These are phyloP conservation scores for Porites lutea DNA, from an alignment of 64 coral and sea anemone species.

Conservation along the genomic window DNA sequence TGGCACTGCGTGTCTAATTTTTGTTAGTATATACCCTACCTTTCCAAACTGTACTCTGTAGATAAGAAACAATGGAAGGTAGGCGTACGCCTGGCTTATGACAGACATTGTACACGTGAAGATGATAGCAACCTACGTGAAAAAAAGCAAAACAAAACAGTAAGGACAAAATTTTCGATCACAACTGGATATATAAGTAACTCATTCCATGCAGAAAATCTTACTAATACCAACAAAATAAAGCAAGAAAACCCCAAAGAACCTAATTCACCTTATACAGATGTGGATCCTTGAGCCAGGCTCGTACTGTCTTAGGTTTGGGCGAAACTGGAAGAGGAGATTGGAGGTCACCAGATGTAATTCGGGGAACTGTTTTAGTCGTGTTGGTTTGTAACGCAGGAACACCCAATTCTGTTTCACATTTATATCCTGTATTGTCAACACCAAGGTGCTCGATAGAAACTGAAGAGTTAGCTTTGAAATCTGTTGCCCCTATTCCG, in stretches of 20 bases:
- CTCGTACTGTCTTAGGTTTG: not conserved
- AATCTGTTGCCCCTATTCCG: no score
- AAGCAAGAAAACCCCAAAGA: no score
- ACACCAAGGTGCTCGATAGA: no score
- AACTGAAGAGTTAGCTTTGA: no score
- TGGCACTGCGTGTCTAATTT: no score
- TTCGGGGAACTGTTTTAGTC: no score
- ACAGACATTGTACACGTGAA: not conserved
- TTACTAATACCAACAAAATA: no score
- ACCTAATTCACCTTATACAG: not conserved
- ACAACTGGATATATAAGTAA: no score
- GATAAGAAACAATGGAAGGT: not conserved
- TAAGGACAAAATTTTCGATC: not conserved
- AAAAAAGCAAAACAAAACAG: not conserved
- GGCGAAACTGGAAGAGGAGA: not conserved
- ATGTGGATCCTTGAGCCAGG: not conserved
- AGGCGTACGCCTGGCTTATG: not conserved
- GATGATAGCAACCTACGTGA: not conserved
- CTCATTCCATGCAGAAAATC: no score
- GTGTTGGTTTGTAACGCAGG: no score
- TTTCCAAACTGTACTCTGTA: not conserved
- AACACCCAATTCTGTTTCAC: no score
- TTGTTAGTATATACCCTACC: not conserved
- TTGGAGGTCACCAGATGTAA: not conserved
- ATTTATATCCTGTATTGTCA: no score